These are phyloP conservation scores for Aleiodes leptofemur DNA, from an alignment of 2,888 invertebrate species.

Conservation along the genomic window DNA sequence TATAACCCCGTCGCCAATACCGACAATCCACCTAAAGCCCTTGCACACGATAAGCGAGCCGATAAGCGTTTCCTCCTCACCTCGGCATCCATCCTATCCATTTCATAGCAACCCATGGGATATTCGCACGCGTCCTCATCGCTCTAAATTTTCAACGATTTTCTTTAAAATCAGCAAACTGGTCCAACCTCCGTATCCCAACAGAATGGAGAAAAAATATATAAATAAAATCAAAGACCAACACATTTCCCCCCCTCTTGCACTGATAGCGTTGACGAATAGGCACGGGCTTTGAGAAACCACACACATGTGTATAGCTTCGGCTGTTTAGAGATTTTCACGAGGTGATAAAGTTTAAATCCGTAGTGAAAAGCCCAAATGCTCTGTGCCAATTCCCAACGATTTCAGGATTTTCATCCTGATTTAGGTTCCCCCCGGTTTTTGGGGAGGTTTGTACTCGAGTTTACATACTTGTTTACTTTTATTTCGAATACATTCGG, in stretches of 20 bases:
- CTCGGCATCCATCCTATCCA: conserved; percentile 44
- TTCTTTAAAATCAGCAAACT: conserved; percentile 54
- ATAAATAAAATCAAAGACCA: conserved; percentile 37
- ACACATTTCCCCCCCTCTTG: conserved; percentile 27
- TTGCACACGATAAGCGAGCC: conserved; percentile 72
- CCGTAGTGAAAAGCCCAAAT: conserved; percentile 52
- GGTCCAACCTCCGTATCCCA: conserved; percentile 37
- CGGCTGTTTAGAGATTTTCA: conserved; percentile 68
- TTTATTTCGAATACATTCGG: conserved; percentile 52
- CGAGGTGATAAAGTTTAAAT: conserved; percentile 64
- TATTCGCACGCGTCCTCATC: conserved; percentile 41
- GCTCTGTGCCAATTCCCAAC: conserved; percentile 55
- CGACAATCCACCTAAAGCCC: conserved; percentile 71
- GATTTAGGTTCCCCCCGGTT: conserved; percentile 61
- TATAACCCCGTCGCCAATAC: conserved; percentile 35
- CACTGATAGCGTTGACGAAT: conserved; percentile 72
- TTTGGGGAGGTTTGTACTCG: background rate
- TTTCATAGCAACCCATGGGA: conserved; percentile 30
- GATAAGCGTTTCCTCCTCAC: conserved; percentile 65
- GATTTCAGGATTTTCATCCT: conserved; percentile 60
- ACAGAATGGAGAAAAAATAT: conserved; percentile 33
- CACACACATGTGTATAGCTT: conserved; percentile 43
- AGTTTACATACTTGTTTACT: conserved; percentile 39
- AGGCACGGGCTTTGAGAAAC: conserved; percentile 48
- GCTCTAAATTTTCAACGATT: conserved; percentile 70